Evolutionary conservation across 2,797 vertebrate species (phyloP).

Genomic region (Alexandromys oeconomus): DNA sequence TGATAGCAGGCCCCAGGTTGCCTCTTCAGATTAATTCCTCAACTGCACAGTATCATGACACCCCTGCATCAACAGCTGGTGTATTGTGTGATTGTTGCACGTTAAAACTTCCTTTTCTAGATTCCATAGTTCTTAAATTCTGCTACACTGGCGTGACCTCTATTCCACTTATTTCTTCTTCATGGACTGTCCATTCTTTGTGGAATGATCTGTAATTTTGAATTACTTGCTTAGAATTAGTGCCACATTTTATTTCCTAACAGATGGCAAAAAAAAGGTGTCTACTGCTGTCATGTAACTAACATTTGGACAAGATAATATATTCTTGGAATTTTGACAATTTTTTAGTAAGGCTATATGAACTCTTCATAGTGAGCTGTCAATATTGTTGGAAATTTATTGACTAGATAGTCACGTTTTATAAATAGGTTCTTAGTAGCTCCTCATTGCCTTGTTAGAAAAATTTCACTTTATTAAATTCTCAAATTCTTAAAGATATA

Average conservation of each 20-base stretch:
- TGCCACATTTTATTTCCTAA: constrained; percentile 21
- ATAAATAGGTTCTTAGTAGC: constrained; percentile 3
- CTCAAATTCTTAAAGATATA: background rate
- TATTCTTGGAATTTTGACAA: constrained; percentile 34
- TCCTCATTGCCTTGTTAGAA: constrained; percentile 1
- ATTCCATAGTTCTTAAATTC: constrained; percentile 12
- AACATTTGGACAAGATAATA: constrained; percentile 34
- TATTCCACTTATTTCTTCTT: constrained; percentile 24
- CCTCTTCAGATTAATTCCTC: constrained; percentile 1
- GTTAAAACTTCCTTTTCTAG: constrained; percentile 17
- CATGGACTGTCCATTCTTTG: background rate
- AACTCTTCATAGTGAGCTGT: background rate
- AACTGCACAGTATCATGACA: background rate
- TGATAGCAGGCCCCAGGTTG: constrained; percentile 60
- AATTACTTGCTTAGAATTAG: constrained; percentile 30
- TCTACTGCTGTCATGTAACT: constrained; percentile 42
- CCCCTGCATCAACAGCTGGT: constrained; percentile 31
- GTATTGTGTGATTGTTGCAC: background rate
- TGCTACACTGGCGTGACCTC: constrained; percentile 40
- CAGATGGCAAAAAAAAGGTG: constrained; percentile 17
- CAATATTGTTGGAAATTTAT: constrained; percentile 29
- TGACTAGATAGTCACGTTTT: background rate
- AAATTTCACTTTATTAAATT: constrained; percentile 8
- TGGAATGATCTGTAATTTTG: constrained; percentile 17
- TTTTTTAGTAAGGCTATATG: background rate